These are phyloP conservation scores for Solen grandis DNA, from an alignment of 1,140 invertebrate genomes.

Conservation along the genomic window DNA sequence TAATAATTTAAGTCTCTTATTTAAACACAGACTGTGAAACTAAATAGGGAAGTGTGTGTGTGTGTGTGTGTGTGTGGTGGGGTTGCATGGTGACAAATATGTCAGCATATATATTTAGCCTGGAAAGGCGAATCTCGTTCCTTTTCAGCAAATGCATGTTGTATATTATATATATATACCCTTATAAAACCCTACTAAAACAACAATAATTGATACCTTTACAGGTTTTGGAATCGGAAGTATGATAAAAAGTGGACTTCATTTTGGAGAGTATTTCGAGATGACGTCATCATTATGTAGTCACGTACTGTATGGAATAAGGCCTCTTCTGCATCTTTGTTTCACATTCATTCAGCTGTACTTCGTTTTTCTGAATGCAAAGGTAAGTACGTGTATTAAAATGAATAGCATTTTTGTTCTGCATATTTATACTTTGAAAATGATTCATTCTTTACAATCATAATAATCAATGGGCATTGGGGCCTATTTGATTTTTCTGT, in stretches of 20 bases:
- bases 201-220: conserved; percentile 79
- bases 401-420: background rate
- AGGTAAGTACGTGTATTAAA: conserved; percentile 83
- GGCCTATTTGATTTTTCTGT: too few species aligned
- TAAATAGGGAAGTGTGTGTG: background rate
- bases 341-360: conserved; percentile 99
- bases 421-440: background rate
- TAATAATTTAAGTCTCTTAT: too few species aligned
- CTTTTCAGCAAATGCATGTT: background rate
- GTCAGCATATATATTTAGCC: background rate
- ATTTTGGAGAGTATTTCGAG: conserved; percentile 72
- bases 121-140: background rate
- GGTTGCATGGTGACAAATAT: background rate
- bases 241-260: conserved; percentile 97
- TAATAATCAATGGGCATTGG: background rate
- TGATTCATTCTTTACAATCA: background rate
- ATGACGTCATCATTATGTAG: conserved; percentile 54
- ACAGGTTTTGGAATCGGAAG: conserved; percentile 97
- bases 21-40: too few species aligned
- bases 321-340: conserved; percentile 95
- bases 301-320: conserved; percentile 85
- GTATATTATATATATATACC: background rate
- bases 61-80: background rate
- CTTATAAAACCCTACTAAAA: too few species aligned
- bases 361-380: conserved; percentile 99